Conservation (phyloP, 2,888 invertebrate species). For the Anagyrus pseudococci region DNA sequence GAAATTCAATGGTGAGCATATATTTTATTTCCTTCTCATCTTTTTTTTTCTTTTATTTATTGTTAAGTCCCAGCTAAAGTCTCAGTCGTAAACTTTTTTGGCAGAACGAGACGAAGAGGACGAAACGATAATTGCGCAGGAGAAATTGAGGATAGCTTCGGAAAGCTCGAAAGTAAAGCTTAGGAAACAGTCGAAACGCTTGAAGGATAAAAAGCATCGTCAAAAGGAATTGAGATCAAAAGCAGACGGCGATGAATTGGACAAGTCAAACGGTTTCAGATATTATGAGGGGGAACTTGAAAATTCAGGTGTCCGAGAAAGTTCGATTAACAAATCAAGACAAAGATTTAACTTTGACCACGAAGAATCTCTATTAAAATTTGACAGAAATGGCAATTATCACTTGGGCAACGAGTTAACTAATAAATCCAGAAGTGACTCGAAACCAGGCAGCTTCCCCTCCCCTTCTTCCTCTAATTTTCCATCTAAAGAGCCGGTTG, state of each 20-base stretch:
- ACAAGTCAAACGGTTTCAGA: conserved; percentile 20
- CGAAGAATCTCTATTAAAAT: no score
- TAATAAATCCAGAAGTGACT: no score
- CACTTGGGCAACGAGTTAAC: no score
- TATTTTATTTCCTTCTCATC: not conserved
- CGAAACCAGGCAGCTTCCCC: no score
- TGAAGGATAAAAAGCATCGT: conserved; percentile 28
- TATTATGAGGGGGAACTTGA: not conserved
- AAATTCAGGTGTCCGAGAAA: no score
- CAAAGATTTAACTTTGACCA: no score
- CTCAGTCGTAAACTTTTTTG: conserved; percentile 10
- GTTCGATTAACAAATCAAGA: no score
- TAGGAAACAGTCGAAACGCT: conserved; percentile 34
- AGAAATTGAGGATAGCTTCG: conserved; percentile 31
- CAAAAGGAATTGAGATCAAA: not conserved
- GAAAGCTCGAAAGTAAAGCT: conserved; percentile 33
- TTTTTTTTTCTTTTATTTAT: conserved; percentile 3
- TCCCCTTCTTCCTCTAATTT: no score
- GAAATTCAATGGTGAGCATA: no score
- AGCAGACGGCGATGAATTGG: conserved; percentile 37
- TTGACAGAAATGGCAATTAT: no score
- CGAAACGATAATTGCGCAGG: conserved; percentile 48
- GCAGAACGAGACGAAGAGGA: conserved; percentile 48
- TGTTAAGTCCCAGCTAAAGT: no score
- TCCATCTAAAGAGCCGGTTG: no score